Percentiles rank a stretch among this genome's conserved stretches.
Evolutionary conservation across 2,113 vertebrate species (phyloP).

Genomic region (Amazona vittata): DNA sequence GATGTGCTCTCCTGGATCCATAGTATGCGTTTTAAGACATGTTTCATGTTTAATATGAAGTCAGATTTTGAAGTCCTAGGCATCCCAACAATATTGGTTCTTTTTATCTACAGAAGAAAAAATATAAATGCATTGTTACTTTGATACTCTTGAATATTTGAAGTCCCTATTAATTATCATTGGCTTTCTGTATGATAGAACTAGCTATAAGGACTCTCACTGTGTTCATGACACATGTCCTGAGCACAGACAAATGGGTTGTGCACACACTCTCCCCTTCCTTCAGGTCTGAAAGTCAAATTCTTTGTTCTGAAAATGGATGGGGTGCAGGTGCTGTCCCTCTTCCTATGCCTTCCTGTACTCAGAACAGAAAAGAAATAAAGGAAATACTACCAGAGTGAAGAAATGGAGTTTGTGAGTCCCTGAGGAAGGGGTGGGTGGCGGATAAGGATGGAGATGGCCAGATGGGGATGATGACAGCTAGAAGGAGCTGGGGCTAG

Average conservation of each 20-base stretch:
- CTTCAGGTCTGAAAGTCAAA: not conserved
- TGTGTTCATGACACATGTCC: not conserved
- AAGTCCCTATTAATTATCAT: not conserved
- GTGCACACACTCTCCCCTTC: not conserved
- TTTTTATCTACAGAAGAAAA: conserved; percentile 26
- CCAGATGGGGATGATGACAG: not conserved
- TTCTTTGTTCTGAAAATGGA: not conserved
- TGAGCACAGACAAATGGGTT: not conserved
- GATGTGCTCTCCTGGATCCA: not conserved
- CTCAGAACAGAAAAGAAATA: not conserved
- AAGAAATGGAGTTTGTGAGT: not conserved
- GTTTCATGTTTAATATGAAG: conserved; percentile 3
- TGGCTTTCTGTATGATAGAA: conserved; percentile 32
- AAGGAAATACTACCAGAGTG: not conserved
- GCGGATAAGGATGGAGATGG: not conserved
- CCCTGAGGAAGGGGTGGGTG: not conserved
- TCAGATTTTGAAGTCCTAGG: conserved; percentile 51
- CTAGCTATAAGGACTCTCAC: not conserved
- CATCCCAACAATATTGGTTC: not conserved
- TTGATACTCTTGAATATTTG: conserved; percentile 39
- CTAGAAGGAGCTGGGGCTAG: not conserved
- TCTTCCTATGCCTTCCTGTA: not conserved
- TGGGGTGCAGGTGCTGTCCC: not conserved
- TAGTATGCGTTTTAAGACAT: not conserved
- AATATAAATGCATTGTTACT: conserved; percentile 1